Evolutionary conservation across 2,888 invertebrate species (phyloP).

Genomic region (Trilocha varians): DNA sequence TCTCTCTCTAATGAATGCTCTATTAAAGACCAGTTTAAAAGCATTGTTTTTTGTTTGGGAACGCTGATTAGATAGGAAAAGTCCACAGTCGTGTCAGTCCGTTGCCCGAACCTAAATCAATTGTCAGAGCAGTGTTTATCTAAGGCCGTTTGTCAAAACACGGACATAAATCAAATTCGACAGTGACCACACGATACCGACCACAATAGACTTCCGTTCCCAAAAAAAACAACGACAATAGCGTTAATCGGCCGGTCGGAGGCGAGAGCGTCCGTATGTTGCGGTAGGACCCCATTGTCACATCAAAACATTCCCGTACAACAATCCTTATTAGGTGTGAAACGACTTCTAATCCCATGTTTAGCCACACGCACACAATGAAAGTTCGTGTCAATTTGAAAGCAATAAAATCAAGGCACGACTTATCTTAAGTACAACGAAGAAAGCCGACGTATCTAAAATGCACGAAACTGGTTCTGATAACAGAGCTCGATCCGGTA

Average conservation of each 20-base stretch:
- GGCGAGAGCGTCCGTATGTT: constrained; percentile 31
- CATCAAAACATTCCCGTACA: constrained; percentile 20
- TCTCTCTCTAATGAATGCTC: too few relatives aligned
- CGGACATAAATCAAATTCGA: constrained; percentile 44
- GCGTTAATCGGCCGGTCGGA: constrained; percentile 29
- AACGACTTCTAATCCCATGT: constrained; percentile 33
- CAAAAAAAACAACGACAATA: constrained; percentile 33
- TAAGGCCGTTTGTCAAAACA: constrained; percentile 53
- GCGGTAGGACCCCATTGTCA: constrained; percentile 35
- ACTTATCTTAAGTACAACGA: constrained; percentile 41
- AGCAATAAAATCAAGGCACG: constrained; percentile 32
- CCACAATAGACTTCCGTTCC: constrained; percentile 50
- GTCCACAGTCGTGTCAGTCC: background rate
- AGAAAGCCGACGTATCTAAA: constrained; percentile 55
- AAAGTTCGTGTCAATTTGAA: constrained; percentile 40
- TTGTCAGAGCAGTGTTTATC: constrained; percentile 30
- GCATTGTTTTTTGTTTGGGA: background rate
- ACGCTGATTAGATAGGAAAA: background rate
- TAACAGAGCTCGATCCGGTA: constrained; percentile 33
- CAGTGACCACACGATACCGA: constrained; percentile 42
- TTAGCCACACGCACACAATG: constrained; percentile 29
- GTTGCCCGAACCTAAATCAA: constrained; percentile 27
- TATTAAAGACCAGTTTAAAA: too few relatives aligned
- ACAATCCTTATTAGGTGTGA: constrained; percentile 38
- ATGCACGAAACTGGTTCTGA: constrained; percentile 54